phyloP scores from a whole-genome alignment of 2,888 invertebrate genomes.

The Galerucella pusilla region DNA sequence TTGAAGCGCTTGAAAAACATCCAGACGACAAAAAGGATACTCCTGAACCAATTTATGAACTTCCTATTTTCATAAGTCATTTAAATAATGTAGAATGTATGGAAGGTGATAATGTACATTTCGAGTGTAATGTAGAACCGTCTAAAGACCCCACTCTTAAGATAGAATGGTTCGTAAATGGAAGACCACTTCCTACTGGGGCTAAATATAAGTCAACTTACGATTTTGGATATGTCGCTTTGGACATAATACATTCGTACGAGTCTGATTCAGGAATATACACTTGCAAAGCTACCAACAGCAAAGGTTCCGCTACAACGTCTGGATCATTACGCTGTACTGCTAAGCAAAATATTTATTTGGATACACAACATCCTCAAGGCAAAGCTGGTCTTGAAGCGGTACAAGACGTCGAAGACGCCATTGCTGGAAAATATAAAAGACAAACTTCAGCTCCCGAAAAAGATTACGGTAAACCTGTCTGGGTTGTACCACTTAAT shows the following conservation, averaged over 20 bases:
- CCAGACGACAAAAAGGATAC: conserved; percentile 74
- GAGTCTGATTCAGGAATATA: conserved; percentile 94
- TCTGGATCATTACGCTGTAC: conserved; percentile 89
- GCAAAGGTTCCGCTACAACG: conserved; percentile 89
- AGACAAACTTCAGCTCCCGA: conserved; percentile 79
- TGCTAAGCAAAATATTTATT: conserved; percentile 80
- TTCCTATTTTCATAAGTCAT: conserved; percentile 90
- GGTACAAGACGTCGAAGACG: conserved; percentile 90
- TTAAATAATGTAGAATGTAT: conserved; percentile 89
- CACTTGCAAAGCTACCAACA: conserved; percentile 90
- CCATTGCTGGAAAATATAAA: conserved; percentile 76
- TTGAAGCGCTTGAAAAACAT: conserved; percentile 87
- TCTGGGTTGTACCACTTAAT: conserved; percentile 85
- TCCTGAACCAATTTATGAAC: conserved; percentile 83
- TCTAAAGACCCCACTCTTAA: conserved; percentile 90
- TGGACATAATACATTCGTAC: conserved; percentile 89
- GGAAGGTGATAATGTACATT: conserved; percentile 89
- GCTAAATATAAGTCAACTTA: conserved; percentile 92
- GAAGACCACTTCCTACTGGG: conserved; percentile 87
- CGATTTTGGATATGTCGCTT: conserved; percentile 95
- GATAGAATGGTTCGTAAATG: conserved; percentile 96
- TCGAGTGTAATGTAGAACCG: conserved; percentile 92
- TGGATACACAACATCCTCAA: conserved; percentile 95
- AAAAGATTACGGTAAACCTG: conserved; percentile 83
- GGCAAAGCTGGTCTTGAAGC: conserved; percentile 90